phyloP scores from a whole-genome alignment of 1,140 invertebrate genomes.

The Cotesia chilonis region DNA sequence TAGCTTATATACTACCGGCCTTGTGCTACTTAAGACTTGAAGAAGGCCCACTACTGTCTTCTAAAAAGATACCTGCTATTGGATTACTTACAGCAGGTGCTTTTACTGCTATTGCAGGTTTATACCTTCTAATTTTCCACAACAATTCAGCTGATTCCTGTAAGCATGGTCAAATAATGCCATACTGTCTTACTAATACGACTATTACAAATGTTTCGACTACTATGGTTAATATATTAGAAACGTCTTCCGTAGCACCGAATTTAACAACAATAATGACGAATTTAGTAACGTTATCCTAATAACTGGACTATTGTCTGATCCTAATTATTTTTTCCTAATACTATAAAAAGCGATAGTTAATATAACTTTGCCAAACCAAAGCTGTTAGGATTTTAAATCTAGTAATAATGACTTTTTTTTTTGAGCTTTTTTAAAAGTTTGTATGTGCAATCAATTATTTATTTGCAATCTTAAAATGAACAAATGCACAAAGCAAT shows the following conservation, averaged over 20 bases:
- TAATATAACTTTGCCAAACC: too few relatives aligned
- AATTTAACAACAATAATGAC: neutral
- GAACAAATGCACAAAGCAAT: too few relatives aligned
- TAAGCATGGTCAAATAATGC: slow-evolving; percentile 71
- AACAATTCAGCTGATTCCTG: slow-evolving; percentile 67
- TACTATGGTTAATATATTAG: slow-evolving; percentile 11
- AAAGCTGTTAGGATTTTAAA: too few relatives aligned
- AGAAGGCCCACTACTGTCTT: slow-evolving; percentile 74
- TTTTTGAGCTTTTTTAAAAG: neutral
- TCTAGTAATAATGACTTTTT: neutral
- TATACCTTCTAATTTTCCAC: slow-evolving; percentile 68
- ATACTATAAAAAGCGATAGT: neutral
- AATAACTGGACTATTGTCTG: neutral
- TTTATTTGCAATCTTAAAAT: too few relatives aligned
- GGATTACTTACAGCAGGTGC: slow-evolving; percentile 77
- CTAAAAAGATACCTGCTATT: slow-evolving; percentile 77
- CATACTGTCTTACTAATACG: slow-evolving; percentile 67
- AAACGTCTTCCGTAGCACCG: slow-evolving; percentile 6
- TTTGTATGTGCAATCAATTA: too few relatives aligned
- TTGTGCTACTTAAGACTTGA: slow-evolving; percentile 82
- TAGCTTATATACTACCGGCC: slow-evolving; percentile 86
- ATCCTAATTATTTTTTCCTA: too few relatives aligned
- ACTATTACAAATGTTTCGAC: slow-evolving; percentile 35
- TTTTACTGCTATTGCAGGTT: slow-evolving; percentile 74
- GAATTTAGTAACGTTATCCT: neutral